phyloP scores from a whole-genome alignment of 1,140 invertebrate species.

The Drosophila persimilis region DNA sequence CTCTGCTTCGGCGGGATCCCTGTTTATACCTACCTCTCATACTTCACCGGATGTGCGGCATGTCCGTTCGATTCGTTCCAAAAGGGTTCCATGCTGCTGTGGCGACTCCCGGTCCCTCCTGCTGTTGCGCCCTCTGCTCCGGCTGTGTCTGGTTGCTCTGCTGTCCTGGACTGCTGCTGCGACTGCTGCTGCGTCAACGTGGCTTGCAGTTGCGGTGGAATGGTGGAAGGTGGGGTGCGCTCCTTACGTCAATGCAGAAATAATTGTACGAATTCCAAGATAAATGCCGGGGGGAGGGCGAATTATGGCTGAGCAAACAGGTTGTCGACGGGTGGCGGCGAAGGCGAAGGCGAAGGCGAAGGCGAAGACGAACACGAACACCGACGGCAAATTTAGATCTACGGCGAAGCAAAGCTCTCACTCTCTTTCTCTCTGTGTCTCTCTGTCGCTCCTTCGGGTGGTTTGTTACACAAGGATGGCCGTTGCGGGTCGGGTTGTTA shows the following conservation, averaged over 20 bases:
- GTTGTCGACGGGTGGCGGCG: constrained; percentile 63
- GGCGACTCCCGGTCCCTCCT: constrained; percentile 27
- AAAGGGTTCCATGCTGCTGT: constrained; percentile 75
- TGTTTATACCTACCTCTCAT: constrained; percentile 81
- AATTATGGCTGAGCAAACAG: constrained; percentile 69
- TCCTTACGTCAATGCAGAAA: constrained; percentile 61
- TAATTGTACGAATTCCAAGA: constrained; percentile 24
- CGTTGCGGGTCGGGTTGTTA: neutral
- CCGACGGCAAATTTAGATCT: constrained; percentile 36
- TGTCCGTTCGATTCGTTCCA: constrained; percentile 82
- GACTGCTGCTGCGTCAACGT: constrained; percentile 58
- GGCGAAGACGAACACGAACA: constrained; percentile 2
- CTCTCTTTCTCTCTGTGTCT: no score
- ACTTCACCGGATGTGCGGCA: constrained; percentile 82
- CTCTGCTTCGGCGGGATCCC: constrained; percentile 26
- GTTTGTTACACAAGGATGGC: constrained; percentile 12
- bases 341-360: constrained; percentile 47
- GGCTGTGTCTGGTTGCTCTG: constrained; percentile 7
- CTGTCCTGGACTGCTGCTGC: constrained; percentile 22
- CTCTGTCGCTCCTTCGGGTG: no score
- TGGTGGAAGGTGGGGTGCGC: constrained; percentile 59
- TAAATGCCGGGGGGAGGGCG: constrained; percentile 57
- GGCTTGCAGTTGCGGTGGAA: constrained; percentile 75
- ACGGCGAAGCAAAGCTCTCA: neutral
- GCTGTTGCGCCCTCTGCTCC: constrained; percentile 15